These are phyloP conservation scores for Pectinophora gossypiella DNA, from an alignment of 1,140 invertebrate genomes.

Conservation along the genomic window DNA sequence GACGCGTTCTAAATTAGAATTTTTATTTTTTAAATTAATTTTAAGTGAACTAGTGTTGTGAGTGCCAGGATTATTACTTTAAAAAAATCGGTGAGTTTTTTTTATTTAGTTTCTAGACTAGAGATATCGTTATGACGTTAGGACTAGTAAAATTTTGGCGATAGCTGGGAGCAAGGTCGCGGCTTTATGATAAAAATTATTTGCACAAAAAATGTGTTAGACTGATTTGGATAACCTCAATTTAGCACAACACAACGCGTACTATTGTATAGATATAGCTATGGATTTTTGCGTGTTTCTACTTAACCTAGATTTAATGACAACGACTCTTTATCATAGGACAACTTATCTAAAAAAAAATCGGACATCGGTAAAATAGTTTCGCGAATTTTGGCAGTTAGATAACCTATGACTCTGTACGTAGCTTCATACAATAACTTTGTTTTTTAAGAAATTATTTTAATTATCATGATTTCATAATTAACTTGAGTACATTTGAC, in stretches of 20 bases:
- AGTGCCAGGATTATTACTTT: slow-evolving; percentile 44
- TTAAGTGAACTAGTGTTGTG: slow-evolving; percentile 33
- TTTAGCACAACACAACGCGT: slow-evolving; percentile 57
- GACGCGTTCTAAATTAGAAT: slow-evolving; percentile 11
- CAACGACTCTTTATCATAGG: slow-evolving; percentile 1
- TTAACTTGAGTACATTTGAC: no score
- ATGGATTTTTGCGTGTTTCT: not conserved
- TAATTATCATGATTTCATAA: no score
- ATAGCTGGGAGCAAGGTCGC: slow-evolving; percentile 70
- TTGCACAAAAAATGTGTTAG: slow-evolving; percentile 69
- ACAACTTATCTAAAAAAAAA: not conserved
- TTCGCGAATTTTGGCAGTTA: not conserved
- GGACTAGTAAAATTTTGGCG: slow-evolving; percentile 57
- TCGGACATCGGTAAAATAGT: not conserved
- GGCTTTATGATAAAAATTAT: slow-evolving; percentile 64
- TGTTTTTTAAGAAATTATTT: no score
- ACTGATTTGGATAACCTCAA: slow-evolving; percentile 65
- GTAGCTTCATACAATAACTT: no score
- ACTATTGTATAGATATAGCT: slow-evolving; percentile 27
- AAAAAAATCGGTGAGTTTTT: slow-evolving; percentile 45
- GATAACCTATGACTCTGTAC: not conserved
- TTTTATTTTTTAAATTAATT: slow-evolving; percentile 5
- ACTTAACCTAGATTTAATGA: slow-evolving; percentile 1
- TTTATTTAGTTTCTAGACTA: slow-evolving; percentile 23
- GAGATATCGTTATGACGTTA: slow-evolving; percentile 48